phyloP scores from a whole-genome alignment of 2,113 vertebrate species.

The Actenoides lindsayi region DNA sequence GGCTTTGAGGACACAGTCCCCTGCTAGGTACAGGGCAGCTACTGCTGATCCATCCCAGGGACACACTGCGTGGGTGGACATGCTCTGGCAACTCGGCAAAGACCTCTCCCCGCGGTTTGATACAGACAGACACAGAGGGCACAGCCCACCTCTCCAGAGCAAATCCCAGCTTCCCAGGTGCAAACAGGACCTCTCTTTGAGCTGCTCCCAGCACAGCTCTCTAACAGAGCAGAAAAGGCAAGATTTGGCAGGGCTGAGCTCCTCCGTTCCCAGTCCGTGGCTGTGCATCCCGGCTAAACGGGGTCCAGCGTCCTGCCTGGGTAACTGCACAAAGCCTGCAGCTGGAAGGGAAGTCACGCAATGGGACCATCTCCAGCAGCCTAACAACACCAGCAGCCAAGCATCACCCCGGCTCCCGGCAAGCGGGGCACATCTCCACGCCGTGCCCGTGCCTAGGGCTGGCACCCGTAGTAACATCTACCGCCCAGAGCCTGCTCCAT shows the following conservation, averaged over 20 bases:
- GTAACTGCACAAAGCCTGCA: background rate
- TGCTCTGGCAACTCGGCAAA: accelerated
- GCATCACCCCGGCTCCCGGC: background rate
- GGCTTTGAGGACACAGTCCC: background rate
- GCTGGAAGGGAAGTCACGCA: slow-evolving; percentile 10
- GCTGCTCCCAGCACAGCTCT: background rate
- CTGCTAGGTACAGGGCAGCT: background rate
- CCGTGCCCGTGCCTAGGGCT: background rate
- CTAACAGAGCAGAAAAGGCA: background rate
- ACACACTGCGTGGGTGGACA: background rate
- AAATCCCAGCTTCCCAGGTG: background rate
- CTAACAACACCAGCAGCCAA: background rate
- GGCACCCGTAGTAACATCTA: background rate
- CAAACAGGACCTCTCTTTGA: background rate
- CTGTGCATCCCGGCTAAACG: background rate
- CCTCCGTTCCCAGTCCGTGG: accelerated
- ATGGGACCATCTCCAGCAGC: background rate
- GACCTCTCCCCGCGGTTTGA: background rate
- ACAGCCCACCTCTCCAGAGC: background rate
- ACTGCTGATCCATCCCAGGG: background rate
- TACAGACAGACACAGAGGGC: accelerated
- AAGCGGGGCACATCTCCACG: background rate
- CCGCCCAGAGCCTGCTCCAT: background rate
- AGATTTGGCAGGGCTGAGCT: background rate
- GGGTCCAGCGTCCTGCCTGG: background rate